Conservation (phyloP, 2,888 invertebrate genomes). For the Leptopterna dolabrata region DNA sequence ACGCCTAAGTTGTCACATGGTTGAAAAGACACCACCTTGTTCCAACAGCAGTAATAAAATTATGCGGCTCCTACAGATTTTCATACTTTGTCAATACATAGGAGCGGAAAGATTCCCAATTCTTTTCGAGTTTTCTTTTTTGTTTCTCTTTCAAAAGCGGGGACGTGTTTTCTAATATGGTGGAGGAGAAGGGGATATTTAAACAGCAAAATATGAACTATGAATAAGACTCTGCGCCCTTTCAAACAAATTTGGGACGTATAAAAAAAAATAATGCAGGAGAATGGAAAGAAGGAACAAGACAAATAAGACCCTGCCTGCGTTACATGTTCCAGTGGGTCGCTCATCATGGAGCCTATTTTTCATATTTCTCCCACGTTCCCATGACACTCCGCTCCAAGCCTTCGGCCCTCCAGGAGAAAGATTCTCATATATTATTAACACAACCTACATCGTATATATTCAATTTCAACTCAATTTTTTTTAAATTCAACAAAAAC, state of each 20-base stretch:
- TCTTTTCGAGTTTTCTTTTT: neutral
- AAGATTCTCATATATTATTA: conserved; percentile 37
- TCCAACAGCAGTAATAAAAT: neutral
- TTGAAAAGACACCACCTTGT: conserved; percentile 18
- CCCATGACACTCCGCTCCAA: neutral
- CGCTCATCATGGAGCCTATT: conserved; percentile 46
- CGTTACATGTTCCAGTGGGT: conserved; percentile 51
- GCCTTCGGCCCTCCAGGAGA: neutral
- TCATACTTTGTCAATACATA: conserved; percentile 32
- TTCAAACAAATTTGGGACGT: conserved; percentile 12
- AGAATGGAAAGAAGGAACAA: neutral
- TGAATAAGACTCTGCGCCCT: neutral
- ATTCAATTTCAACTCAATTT: too few species aligned
- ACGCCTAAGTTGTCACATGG: conserved; percentile 9
- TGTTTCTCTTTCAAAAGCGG: neutral
- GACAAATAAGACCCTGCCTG: conserved; percentile 35
- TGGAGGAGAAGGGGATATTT: neutral
- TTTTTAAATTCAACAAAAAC: too few species aligned
- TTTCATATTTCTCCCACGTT: conserved; percentile 21
- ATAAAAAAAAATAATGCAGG: neutral
- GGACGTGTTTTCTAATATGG: neutral
- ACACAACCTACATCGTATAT: too few species aligned
- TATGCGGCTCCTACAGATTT: neutral
- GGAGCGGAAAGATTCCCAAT: neutral
- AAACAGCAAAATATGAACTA: conserved; percentile 28